phyloP scores from a whole-genome alignment of 2,888 invertebrate genomes.

The Charanyca ferruginea region DNA sequence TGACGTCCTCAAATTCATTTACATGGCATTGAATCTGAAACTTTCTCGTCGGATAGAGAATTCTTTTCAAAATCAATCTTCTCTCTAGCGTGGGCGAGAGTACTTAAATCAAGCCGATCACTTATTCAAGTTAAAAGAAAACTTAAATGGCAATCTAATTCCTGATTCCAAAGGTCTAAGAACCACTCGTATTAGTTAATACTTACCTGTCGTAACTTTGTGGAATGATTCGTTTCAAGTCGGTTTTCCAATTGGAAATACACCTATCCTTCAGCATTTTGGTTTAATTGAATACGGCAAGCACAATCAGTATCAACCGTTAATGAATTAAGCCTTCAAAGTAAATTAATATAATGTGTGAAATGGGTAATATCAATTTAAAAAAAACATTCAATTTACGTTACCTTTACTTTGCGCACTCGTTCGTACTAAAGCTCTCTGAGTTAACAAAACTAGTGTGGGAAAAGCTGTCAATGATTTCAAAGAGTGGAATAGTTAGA shows the following conservation, averaged over 20 bases:
- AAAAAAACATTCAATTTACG: no score
- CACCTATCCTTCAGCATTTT: not conserved
- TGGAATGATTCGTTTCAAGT: constrained; percentile 5
- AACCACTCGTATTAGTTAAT: constrained; percentile 17
- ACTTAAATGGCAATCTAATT: constrained; percentile 12
- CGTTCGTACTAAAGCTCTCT: no score
- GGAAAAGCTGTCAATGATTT: no score
- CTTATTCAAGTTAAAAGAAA: constrained; percentile 9
- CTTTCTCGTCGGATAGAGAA: constrained; percentile 9
- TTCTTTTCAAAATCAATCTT: constrained; percentile 35
- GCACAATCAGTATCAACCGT: no score
- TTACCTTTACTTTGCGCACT: no score
- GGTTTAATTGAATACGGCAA: no score
- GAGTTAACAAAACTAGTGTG: no score
- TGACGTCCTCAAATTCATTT: not conserved
- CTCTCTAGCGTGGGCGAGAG: constrained; percentile 22
- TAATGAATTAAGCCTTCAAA: no score
- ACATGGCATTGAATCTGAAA: constrained; percentile 3
- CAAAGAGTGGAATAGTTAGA: no score
- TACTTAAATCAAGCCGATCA: constrained; percentile 24
- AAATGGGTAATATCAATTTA: no score
- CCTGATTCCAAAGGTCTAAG: constrained; percentile 13
- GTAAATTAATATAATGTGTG: no score
- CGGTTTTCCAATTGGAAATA: no score
- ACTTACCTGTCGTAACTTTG: constrained; percentile 25